Evolutionary conservation across 2,888 invertebrate genomes (phyloP).

Genomic region (Xestoiulus laeticollis): DNA sequence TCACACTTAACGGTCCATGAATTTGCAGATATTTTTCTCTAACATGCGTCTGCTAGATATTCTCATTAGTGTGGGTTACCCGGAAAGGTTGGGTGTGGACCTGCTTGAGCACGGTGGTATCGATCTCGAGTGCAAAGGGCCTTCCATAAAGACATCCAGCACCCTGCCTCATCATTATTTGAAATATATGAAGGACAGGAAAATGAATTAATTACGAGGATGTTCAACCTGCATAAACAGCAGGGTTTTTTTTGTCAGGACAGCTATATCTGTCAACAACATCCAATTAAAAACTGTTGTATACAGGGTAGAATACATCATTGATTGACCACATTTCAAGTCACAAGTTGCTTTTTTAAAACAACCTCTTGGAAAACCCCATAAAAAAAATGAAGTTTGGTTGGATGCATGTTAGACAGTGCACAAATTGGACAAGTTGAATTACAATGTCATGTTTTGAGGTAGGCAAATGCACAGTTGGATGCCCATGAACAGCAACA

Average conservation of each 20-base stretch:
- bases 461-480: background rate
- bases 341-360: background rate
- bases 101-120: background rate
- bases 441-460: background rate
- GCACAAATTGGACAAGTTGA: background rate
- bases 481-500: background rate
- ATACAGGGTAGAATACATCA: conserved; percentile 5
- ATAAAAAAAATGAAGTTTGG: background rate
- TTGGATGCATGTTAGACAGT: background rate
- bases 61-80: background rate
- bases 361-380: background rate
- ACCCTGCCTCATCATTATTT: too few species aligned
- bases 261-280: background rate
- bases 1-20: background rate
- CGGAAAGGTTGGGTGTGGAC: background rate
- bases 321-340: background rate
- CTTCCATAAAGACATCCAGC: background rate
- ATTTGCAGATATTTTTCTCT: background rate
- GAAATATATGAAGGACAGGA: background rate
- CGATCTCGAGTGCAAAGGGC: background rate
- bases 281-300: background rate
- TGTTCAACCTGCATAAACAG: background rate
- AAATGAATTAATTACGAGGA: background rate
- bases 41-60: background rate
- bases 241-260: background rate